Evolutionary conservation across 2,113 vertebrate species (phyloP).

Genomic region (Myxocyprinus asiaticus): DNA sequence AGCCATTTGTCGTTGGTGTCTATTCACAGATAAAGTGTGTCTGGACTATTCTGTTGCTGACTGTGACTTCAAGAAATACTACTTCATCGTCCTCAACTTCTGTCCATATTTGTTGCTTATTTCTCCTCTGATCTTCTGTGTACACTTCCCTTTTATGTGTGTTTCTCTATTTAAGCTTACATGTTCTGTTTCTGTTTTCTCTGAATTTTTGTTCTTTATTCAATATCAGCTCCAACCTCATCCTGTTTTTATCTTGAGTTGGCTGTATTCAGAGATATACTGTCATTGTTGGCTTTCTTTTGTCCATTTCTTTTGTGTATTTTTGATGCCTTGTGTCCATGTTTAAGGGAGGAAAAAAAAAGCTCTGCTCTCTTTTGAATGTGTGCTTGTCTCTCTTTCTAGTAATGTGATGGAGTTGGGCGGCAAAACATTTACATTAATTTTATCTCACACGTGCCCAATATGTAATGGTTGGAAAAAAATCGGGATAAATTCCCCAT

Average conservation of each 20-base stretch:
- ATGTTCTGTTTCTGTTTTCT: constrained; percentile 14
- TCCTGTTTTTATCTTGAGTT: not conserved
- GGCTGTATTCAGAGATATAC: not conserved
- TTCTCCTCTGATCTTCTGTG: constrained; percentile 24
- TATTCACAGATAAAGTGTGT: constrained; percentile 63
- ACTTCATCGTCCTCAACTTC: constrained; percentile 27
- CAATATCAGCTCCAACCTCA: constrained; percentile 9
- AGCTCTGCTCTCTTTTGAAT: constrained; percentile 38
- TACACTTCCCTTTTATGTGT: constrained; percentile 17
- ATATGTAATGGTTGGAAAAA: no score
- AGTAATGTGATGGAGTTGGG: not conserved
- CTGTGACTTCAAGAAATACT: constrained; percentile 48
- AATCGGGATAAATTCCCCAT: no score
- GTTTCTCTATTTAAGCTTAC: constrained; percentile 32
- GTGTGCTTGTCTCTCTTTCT: constrained; percentile 29
- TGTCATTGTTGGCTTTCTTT: constrained; percentile 8
- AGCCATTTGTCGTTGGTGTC: constrained; percentile 28
- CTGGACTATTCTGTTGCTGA: constrained; percentile 51
- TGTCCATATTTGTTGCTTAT: constrained; percentile 29
- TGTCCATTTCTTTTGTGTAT: constrained; percentile 34
- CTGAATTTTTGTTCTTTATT: constrained; percentile 22
- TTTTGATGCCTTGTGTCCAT: constrained; percentile 41
- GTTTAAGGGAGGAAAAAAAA: constrained; percentile 53
- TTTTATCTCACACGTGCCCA: not conserved
- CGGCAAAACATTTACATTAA: not conserved